phyloP scores from a whole-genome alignment of 2,797 vertebrate species.

The Halcyon chelicuti region DNA sequence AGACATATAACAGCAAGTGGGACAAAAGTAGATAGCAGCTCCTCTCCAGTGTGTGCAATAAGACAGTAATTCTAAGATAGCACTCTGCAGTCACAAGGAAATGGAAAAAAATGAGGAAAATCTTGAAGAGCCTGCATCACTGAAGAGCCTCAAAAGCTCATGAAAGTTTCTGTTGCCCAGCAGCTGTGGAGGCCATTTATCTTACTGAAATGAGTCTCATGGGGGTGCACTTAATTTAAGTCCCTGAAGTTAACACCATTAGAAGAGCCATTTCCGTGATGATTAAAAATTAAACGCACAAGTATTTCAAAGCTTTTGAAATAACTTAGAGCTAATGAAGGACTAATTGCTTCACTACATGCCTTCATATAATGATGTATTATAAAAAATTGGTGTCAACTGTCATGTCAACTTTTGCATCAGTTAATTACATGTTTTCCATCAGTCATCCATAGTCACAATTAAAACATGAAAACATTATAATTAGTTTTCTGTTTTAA shows the following conservation, averaged over 20 bases:
- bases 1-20: fast-evolving
- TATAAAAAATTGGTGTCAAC: slow-evolving; percentile 76
- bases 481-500: slow-evolving; percentile 76
- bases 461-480: slow-evolving; percentile 77
- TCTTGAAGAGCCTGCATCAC: background rate
- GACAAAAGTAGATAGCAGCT: background rate
- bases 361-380: slow-evolving; percentile 75
- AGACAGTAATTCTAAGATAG: background rate
- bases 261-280: slow-evolving; percentile 71
- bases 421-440: slow-evolving; percentile 79
- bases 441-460: slow-evolving; percentile 70
- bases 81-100: background rate
- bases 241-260: slow-evolving; percentile 56
- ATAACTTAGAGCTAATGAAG: slow-evolving; percentile 78
- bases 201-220: background rate
- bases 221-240: slow-evolving; percentile 43
- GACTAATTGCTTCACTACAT: slow-evolving; percentile 79
- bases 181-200: background rate
- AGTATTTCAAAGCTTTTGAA: slow-evolving; percentile 78
- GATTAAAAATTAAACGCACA: slow-evolving; percentile 78
- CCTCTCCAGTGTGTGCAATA: background rate
- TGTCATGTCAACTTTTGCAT: slow-evolving; percentile 75
- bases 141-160: background rate
- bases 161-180: background rate
- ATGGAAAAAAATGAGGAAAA: background rate